phyloP scores from a whole-genome alignment of 2,797 vertebrate species.

The Eidolon dupreanum region DNA sequence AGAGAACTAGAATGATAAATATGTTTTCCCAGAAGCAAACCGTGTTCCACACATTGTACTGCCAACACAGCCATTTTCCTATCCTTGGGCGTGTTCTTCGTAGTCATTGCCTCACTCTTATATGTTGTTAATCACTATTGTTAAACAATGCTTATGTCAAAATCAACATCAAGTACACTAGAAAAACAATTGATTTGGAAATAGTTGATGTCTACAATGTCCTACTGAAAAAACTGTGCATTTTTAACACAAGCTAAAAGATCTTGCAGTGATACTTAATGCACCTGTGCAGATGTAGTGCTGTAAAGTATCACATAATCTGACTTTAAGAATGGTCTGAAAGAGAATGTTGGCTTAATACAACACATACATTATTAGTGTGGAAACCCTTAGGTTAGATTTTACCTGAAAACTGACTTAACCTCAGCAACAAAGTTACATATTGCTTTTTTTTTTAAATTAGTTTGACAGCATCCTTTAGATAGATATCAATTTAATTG shows the following conservation, averaged over 20 bases:
- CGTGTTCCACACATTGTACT: conserved; percentile 34
- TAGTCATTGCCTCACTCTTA: conserved; percentile 22
- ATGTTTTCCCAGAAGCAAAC: conserved; percentile 72
- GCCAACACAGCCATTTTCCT: conserved; percentile 50
- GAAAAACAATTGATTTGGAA: conserved; percentile 3
- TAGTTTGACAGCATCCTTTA: background rate
- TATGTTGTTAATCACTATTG: conserved; percentile 64
- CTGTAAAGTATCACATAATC: background rate
- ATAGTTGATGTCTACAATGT: background rate
- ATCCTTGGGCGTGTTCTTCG: background rate
- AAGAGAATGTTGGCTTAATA: background rate
- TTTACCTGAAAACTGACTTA: background rate
- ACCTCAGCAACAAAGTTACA: background rate
- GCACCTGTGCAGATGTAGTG: background rate
- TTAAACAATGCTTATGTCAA: conserved; percentile 15
- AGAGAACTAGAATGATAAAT: conserved; percentile 51
- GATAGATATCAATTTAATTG: background rate
- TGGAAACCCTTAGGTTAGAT: background rate
- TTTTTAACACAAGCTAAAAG: background rate
- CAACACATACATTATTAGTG: background rate
- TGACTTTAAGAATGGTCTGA: background rate
- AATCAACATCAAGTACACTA: background rate
- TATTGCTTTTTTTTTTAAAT: background rate
- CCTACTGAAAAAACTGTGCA: background rate
- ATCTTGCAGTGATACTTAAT: background rate